Evolutionary conservation across 2,888 invertebrate genomes (phyloP), one percentile per base, ranked within the genome.

Genomic region (Mythimna lalbum): DNA sequence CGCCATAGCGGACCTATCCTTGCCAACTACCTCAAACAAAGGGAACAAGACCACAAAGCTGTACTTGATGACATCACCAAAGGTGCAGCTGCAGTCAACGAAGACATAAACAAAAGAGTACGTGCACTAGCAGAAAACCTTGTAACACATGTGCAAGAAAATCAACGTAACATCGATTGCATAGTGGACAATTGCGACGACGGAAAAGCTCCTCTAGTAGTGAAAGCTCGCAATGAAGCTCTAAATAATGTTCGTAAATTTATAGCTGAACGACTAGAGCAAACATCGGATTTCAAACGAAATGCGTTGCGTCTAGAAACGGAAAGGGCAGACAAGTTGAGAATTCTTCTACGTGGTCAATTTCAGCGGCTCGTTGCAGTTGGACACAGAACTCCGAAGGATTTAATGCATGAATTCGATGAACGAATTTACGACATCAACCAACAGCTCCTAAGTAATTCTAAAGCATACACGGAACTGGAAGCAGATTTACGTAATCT

Each of bases 381-480:
- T 62, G 94, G 92, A 5, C 89, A 92, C 66, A 84, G 76, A 70
- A 78, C 92, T 31, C 93, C 93, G 0, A 91, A 90, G 83, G 89
- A 92, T 23, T 82, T 95, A 63, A 76, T 95, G 19, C 91, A 93
- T 62, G 91, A 93, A 57, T 94, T 95, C 75, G 95, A 95, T 85
- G 88, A 91, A 63, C 89, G 85, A 31, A 90, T 90, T n/a, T 94
- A 92, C 78, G 92, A 92, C 65, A 88, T 93, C 7, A 95, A 95
- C 83, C 93, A 95, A 76, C 95, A 95, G 78, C 81, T 95, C 53
- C 66, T 95, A 31, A 93, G 93, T 82, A 95, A 95, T 78, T 87
- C 75, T 12, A 89, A 92, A 79, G 93, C 93, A 10, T 94, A 92
- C 76, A 76, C 82, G 2, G 93, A 94, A 67, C 80, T 95, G 55